These are phyloP conservation scores for Sicus ferrugineus DNA, from an alignment of 2,888 invertebrate genomes.

Conservation along the genomic window DNA sequence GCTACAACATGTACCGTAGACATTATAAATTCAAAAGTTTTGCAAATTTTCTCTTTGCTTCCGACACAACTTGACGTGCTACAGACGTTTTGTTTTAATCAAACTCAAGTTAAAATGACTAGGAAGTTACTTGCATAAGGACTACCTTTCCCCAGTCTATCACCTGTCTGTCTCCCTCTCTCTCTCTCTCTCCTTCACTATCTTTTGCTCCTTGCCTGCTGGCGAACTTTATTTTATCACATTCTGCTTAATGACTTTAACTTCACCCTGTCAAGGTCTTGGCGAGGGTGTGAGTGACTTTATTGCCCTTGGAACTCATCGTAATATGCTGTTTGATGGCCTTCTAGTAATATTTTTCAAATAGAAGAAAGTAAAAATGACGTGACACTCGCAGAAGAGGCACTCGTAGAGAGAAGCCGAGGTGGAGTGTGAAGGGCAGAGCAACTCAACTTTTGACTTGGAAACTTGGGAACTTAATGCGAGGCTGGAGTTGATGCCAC, in stretches of 20 bases:
- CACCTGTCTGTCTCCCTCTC: not conserved
- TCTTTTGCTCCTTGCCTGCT: not conserved
- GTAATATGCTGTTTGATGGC: constrained; percentile 16
- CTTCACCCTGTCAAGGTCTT: not conserved
- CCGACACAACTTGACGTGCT: not conserved
- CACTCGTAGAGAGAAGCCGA: not conserved
- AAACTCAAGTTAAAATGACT: constrained; percentile 12
- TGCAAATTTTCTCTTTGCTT: constrained; percentile 8
- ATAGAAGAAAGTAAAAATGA: constrained; percentile 5
- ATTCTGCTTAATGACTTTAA: constrained; percentile 13
- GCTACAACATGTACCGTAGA: not conserved
- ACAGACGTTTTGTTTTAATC: constrained; percentile 30
- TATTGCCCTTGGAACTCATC: constrained; percentile 8
- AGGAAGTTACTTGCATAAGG: constrained; percentile 7
- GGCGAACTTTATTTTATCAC: not conserved
- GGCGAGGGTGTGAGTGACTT: not conserved
- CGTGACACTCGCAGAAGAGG: constrained; percentile 8
- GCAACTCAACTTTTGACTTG: constrained; percentile 5
- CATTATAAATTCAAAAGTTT: constrained; percentile 7
- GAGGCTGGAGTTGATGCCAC: constrained; percentile 1
- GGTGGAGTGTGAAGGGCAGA: not conserved
- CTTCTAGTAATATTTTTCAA: constrained; percentile 9
- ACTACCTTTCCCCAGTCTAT: not conserved
- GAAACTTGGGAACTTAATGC: constrained; percentile 1
- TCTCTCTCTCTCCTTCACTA: not conserved